These are phyloP conservation scores for Anthoptus insignis DNA, from an alignment of 2,888 invertebrate genomes.

Conservation along the genomic window DNA sequence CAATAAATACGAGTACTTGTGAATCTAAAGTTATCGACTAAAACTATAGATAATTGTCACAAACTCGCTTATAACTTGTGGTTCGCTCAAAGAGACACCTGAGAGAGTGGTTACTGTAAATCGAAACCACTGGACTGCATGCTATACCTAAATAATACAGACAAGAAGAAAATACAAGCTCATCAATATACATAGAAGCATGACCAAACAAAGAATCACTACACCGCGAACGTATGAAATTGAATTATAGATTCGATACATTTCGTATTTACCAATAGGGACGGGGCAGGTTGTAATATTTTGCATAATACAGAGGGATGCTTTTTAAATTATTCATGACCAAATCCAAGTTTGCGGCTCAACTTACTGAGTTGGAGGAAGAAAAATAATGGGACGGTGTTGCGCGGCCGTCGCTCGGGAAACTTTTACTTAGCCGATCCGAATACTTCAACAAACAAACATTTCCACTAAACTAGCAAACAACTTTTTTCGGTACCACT, in stretches of 20 bases:
- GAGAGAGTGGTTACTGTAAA: no score
- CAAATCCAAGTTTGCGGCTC: conserved; percentile 71
- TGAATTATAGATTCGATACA: conserved; percentile 44
- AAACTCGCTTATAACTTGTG: no score
- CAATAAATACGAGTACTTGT: no score
- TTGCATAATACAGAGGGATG: conserved; percentile 64
- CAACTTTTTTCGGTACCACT: no score
- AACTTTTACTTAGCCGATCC: conserved; percentile 21
- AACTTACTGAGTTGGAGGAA: conserved; percentile 60
- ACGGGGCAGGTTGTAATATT: conserved; percentile 58
- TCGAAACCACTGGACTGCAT: background rate
- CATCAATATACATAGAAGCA: conserved; percentile 17
- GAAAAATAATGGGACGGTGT: conserved; percentile 64
- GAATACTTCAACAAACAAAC: conserved; percentile 11
- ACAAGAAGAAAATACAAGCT: background rate
- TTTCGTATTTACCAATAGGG: conserved; percentile 46
- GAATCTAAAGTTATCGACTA: background rate
- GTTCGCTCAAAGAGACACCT: no score
- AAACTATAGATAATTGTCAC: background rate
- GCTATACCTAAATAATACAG: background rate
- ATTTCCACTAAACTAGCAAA: conserved; percentile 16
- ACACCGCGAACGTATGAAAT: conserved; percentile 29
- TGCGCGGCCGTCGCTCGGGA: conserved; percentile 39
- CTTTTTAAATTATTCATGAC: conserved; percentile 81
- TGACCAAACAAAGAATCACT: conserved; percentile 18